Evolutionary conservation across 2,888 invertebrate species (phyloP).

Genomic region (Cheilosia scutellata): DNA sequence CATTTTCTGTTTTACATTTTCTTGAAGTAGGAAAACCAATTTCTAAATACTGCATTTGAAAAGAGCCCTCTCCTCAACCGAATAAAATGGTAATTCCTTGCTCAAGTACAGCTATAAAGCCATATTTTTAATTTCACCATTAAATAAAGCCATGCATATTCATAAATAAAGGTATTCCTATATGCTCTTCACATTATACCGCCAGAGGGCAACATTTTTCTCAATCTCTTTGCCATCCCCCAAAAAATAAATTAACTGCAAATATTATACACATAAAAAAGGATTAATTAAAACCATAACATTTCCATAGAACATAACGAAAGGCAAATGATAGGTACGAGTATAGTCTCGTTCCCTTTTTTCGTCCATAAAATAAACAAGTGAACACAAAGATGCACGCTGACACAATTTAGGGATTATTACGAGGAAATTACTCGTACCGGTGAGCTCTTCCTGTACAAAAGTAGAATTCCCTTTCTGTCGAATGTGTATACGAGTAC

Average conservation of each 20-base stretch:
- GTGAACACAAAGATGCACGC: slow-evolving; percentile 57
- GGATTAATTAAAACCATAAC: slow-evolving; percentile 52
- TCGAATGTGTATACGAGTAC: background rate
- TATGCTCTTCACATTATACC: no score
- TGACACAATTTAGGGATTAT: slow-evolving; percentile 57
- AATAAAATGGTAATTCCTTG: no score
- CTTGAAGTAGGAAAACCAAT: no score
- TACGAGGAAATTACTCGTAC: slow-evolving; percentile 63
- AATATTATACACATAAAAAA: slow-evolving; percentile 21
- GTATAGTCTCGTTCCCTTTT: background rate
- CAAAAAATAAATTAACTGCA: background rate
- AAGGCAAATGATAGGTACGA: background rate
- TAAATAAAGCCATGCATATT: no score
- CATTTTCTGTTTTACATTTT: no score
- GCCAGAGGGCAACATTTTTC: background rate
- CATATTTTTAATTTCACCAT: no score
- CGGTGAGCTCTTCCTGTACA: slow-evolving; percentile 20
- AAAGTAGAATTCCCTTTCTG: background rate
- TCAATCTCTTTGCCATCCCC: background rate
- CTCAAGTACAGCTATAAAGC: no score
- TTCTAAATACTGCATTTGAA: no score
- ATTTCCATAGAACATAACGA: slow-evolving; percentile 26
- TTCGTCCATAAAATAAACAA: slow-evolving; percentile 35
- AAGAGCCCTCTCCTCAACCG: no score
- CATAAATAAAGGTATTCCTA: no score